These are phyloP conservation scores for Matsumyia berberina DNA, from an alignment of 2,888 invertebrate species.

Conservation along the genomic window DNA sequence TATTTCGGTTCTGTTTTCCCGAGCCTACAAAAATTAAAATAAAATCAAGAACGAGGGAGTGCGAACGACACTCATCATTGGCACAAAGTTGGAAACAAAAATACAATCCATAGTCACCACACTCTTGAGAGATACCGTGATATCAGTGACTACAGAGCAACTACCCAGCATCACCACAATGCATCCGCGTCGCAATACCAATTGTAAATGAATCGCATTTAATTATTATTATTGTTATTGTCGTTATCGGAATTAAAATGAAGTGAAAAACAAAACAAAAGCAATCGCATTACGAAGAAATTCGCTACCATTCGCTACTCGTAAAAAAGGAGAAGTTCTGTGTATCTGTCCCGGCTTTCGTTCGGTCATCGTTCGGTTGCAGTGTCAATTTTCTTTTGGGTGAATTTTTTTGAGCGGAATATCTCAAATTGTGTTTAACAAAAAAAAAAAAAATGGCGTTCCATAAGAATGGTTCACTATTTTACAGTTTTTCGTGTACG, in stretches of 20 bases:
- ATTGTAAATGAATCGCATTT: conserved; percentile 68
- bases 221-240: conserved; percentile 57
- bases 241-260: conserved; percentile 69
- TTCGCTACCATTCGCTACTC: conserved; percentile 21
- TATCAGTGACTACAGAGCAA: conserved; percentile 43
- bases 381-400: background rate
- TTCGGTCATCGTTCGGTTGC: conserved; percentile 20
- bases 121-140: conserved; percentile 25
- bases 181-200: conserved; percentile 68
- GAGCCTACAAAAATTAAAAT: background rate
- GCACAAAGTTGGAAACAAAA: conserved; percentile 4
- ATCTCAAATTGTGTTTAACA: conserved; percentile 27
- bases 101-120: conserved; percentile 15
- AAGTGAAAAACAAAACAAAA: conserved; percentile 66
- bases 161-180: conserved; percentile 52
- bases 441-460: conserved; percentile 68
- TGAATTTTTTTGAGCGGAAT: conserved; percentile 13
- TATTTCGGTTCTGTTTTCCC: background rate
- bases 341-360: conserved; percentile 31
- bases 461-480: conserved; percentile 38
- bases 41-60: background rate
- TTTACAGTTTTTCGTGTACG: conserved; percentile 29
- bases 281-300: conserved; percentile 46
- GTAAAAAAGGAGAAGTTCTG: conserved; percentile 33
- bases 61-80: background rate